phyloP scores from a whole-genome alignment of 2,797 vertebrate species.

The Cetoscarus ocellatus region DNA sequence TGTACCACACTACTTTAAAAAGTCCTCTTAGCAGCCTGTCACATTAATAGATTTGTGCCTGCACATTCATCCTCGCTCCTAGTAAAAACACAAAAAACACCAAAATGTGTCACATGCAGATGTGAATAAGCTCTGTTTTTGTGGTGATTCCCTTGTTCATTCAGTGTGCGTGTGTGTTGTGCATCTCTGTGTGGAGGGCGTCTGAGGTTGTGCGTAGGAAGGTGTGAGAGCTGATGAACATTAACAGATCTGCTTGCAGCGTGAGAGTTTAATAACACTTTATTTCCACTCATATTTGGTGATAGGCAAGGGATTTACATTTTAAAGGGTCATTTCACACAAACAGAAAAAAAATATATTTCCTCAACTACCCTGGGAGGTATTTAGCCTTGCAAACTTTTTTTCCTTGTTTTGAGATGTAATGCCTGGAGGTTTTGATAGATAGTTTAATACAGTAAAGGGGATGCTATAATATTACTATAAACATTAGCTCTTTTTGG shows the following conservation, averaged over 20 bases:
- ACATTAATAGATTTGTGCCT: slow-evolving; percentile 56
- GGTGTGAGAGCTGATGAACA: slow-evolving; percentile 32
- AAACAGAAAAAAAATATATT: slow-evolving; percentile 2
- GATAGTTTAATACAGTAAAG: background rate
- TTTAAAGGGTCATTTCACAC: slow-evolving; percentile 43
- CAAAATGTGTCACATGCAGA: slow-evolving; percentile 18
- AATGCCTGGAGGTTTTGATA: background rate
- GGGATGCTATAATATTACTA: background rate
- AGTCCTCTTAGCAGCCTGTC: slow-evolving; percentile 16
- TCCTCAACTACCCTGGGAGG: background rate
- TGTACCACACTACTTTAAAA: slow-evolving; percentile 28
- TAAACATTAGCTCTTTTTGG: background rate
- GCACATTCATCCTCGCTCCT: slow-evolving; percentile 1
- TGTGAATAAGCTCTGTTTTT: slow-evolving; percentile 31
- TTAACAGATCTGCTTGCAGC: slow-evolving; percentile 43
- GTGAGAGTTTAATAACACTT: slow-evolving; percentile 61
- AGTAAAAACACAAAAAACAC: slow-evolving; percentile 3
- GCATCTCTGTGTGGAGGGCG: background rate
- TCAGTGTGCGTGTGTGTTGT: slow-evolving; percentile 3
- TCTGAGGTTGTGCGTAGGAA: slow-evolving; percentile 31
- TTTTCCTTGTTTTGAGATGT: background rate
- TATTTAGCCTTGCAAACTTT: background rate
- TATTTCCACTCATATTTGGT: slow-evolving; percentile 49
- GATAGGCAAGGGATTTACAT: slow-evolving; percentile 48
- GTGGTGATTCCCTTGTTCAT: slow-evolving; percentile 46